A percentile compares a stretch with the other conserved stretches of the same genome.
These are phyloP conservation scores for Paracyprichromis sp. DNA, from an alignment of 2,113 vertebrate genomes.

Conservation along the genomic window DNA sequence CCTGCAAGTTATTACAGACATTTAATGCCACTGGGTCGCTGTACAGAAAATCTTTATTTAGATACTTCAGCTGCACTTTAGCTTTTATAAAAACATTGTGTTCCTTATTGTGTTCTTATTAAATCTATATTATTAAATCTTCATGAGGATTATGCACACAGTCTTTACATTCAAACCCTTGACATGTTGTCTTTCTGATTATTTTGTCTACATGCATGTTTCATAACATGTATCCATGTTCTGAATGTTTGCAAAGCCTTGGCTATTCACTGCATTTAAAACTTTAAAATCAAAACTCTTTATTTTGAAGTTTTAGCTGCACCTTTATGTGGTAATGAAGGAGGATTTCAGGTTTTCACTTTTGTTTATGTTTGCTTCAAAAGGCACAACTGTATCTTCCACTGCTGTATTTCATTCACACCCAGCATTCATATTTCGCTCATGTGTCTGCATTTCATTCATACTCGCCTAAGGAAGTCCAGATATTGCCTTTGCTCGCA, in stretches of 20 bases:
- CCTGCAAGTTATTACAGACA: background rate
- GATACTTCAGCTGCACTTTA: background rate
- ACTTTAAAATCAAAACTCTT: background rate
- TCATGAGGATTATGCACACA: background rate
- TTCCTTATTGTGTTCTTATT: background rate
- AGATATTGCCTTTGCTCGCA: background rate
- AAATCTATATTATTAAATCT: background rate
- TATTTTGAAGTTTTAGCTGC: background rate
- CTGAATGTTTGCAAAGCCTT: background rate
- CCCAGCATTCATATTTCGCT: background rate
- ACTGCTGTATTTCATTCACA: background rate
- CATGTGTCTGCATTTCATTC: slow-evolving; percentile 8
- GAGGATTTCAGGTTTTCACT: background rate
- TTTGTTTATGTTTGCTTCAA: background rate
- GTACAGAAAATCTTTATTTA: background rate
- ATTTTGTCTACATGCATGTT: background rate
- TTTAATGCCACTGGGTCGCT: background rate
- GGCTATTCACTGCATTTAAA: background rate
- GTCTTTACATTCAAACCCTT: background rate
- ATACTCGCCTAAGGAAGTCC: background rate
- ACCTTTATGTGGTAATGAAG: background rate
- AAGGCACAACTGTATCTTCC: background rate
- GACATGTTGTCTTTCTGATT: background rate
- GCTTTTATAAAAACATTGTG: background rate
- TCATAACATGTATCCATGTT: background rate